Conservation (phyloP, 2,888 invertebrate genomes). For the Caenorhabditis sp. region DNA sequence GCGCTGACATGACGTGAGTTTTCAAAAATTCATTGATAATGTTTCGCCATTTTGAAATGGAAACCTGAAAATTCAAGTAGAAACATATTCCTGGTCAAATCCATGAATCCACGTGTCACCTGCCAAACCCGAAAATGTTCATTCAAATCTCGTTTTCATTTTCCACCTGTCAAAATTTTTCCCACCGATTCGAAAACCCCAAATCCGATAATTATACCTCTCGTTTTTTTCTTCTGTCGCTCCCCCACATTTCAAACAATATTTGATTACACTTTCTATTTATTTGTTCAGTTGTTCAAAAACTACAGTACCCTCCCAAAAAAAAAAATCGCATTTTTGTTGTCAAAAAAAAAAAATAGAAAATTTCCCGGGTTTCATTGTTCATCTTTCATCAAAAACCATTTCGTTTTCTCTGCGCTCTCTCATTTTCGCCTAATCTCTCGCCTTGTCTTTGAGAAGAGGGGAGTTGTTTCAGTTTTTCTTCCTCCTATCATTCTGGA, state of each 20-base stretch:
- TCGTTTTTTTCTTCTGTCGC: too few species aligned
- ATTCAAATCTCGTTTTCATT: too few species aligned
- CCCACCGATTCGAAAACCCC: too few species aligned
- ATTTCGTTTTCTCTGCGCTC: not conserved
- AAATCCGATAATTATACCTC: not conserved
- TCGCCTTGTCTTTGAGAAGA: too few species aligned
- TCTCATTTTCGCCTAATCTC: not conserved
- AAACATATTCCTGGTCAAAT: too few species aligned
- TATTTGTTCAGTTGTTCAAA: slow-evolving; percentile 3
- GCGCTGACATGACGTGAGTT: too few species aligned
- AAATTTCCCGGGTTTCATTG: not conserved
- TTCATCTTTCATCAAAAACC: not conserved
- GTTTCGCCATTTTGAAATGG: too few species aligned
- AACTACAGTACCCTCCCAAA: not conserved
- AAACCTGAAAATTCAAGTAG: too few species aligned
- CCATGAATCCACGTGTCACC: too few species aligned
- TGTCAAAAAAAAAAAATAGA: not conserved
- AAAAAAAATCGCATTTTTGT: not conserved
- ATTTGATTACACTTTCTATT: not conserved
- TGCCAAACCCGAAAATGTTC: too few species aligned
- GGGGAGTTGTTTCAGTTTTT: not conserved
- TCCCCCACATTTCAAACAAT: not conserved
- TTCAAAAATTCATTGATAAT: too few species aligned
- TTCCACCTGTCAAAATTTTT: too few species aligned
- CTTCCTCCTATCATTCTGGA: not conserved